Evolutionary conservation across 2,797 vertebrate genomes (phyloP).

Genomic region (Todus mexicanus): DNA sequence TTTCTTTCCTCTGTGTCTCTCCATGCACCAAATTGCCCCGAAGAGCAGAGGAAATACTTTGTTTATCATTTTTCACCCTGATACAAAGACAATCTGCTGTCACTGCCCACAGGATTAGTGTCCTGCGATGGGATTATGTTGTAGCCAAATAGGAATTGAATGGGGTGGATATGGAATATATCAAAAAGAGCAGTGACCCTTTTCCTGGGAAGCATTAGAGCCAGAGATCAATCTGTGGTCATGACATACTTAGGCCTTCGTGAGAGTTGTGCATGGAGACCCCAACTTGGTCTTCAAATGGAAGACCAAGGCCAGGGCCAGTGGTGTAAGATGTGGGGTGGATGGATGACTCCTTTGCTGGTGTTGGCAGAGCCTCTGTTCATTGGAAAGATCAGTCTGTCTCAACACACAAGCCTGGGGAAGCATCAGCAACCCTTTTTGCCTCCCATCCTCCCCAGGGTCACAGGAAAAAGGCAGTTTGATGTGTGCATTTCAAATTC

Average conservation of each 20-base stretch:
- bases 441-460: background rate
- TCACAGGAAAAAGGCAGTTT: background rate
- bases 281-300: background rate
- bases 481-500: background rate
- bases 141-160: constrained; percentile 40
- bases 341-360: background rate
- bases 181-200: constrained; percentile 34
- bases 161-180: constrained; percentile 26
- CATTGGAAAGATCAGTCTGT: background rate
- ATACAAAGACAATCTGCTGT: constrained; percentile 54
- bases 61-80: constrained; percentile 41
- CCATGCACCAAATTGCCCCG: background rate
- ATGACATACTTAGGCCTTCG: background rate
- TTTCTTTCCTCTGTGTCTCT: background rate
- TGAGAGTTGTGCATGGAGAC: background rate
- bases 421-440: background rate
- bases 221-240: constrained; percentile 9
- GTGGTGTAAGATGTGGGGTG: background rate
- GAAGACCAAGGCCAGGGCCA: background rate
- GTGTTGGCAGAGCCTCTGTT: background rate
- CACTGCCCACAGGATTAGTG: constrained; percentile 54
- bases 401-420: background rate
- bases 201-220: constrained; percentile 16
- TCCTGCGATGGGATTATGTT: constrained; percentile 63
- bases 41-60: constrained; percentile 5